Percentiles rank a stretch among this genome's conserved stretches.
Conservation (phyloP, 2,797 vertebrate species). For the Pygocentrus nattereri region DNA sequence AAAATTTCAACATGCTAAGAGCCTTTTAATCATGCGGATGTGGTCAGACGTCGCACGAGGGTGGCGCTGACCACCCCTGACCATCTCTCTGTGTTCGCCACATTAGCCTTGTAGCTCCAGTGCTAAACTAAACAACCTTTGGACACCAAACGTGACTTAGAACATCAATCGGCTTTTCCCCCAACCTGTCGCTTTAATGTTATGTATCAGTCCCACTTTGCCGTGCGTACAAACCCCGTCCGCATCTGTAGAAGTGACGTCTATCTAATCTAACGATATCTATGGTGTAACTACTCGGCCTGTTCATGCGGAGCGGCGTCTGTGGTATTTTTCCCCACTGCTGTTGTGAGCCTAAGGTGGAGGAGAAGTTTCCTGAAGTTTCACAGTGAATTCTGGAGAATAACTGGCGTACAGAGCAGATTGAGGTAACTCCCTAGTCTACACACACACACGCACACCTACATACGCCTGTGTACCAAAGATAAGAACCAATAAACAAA, state of each 20-base stretch:
- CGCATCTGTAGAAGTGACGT: background rate
- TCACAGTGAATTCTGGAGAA: slow-evolving; percentile 56
- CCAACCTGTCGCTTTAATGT: background rate
- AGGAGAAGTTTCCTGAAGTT: slow-evolving; percentile 46
- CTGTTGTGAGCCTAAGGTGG: background rate
- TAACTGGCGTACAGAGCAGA: slow-evolving; percentile 74
- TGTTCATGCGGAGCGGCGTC: slow-evolving; percentile 25
- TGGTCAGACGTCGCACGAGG: too few species aligned
- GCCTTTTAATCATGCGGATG: too few species aligned
- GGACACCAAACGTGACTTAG: too few species aligned
- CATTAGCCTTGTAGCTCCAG: background rate
- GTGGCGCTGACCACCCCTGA: too few species aligned
- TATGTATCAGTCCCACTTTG: background rate
- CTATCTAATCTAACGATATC: slow-evolving; percentile 9
- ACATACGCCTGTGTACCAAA: slow-evolving; percentile 36
- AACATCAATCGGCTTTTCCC: background rate
- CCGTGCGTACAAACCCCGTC: slow-evolving; percentile 10
- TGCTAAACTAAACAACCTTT: too few species aligned
- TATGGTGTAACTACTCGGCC: background rate
- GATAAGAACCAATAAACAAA: slow-evolving; percentile 22
- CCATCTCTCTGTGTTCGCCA: too few species aligned
- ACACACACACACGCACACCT: slow-evolving; percentile 45
- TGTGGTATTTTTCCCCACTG: background rate
- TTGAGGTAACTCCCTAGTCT: slow-evolving; percentile 70
- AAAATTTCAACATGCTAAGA: too few species aligned